Percentiles rank a stretch among this genome's conserved stretches.
These are phyloP conservation scores for Acanthosepion esculentum DNA, from an alignment of 2,888 invertebrate species.

Conservation along the genomic window DNA sequence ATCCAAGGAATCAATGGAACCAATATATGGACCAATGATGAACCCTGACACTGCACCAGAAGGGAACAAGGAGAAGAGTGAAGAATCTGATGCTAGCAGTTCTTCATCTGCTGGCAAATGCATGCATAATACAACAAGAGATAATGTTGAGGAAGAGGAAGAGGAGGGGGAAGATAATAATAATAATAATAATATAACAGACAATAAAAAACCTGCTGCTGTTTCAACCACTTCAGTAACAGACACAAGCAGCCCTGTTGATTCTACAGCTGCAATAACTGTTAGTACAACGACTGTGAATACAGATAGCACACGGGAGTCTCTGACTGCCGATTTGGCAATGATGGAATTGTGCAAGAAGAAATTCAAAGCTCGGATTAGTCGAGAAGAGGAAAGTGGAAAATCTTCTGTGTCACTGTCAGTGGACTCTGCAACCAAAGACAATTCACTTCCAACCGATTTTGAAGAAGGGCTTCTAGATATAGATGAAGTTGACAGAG, in stretches of 20 bases:
- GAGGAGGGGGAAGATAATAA: not conserved
- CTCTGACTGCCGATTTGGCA: not conserved
- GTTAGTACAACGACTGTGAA: constrained; percentile 48
- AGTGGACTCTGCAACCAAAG: not conserved
- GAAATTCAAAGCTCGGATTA: constrained; percentile 40
- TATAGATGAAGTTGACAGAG: constrained; percentile 72
- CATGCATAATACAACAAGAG: not conserved
- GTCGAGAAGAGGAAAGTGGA: constrained; percentile 38
- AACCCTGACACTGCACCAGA: constrained; percentile 33
- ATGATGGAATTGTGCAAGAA: constrained; percentile 40
- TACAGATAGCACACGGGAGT: not conserved
- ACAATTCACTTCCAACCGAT: constrained; percentile 34
- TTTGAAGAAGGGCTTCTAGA: constrained; percentile 65
- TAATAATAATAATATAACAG: not conserved
- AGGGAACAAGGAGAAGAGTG: constrained; percentile 49
- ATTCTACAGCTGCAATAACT: constrained; percentile 13
- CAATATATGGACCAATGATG: not conserved
- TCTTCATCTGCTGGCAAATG: constrained; percentile 23
- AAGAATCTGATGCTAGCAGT: constrained; percentile 44
- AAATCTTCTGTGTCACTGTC: not conserved
- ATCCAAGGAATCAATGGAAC: not conserved
- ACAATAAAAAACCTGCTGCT: not conserved
- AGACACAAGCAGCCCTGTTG: not conserved
- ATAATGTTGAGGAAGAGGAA: constrained; percentile 35
- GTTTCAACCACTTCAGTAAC: not conserved